phyloP scores from a whole-genome alignment of 1,140 invertebrate species.

The Drosophila grimshawi region DNA sequence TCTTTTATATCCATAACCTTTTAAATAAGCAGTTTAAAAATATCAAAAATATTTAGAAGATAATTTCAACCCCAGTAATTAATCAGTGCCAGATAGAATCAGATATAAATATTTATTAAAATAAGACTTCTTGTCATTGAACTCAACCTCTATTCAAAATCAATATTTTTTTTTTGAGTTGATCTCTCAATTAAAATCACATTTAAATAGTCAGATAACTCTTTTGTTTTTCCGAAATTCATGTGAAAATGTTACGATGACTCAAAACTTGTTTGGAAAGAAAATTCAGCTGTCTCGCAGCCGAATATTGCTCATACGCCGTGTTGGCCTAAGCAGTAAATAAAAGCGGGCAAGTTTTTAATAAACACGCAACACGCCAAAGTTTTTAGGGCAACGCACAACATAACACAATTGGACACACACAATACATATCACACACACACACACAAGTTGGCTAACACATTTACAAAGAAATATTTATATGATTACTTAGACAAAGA shows the following conservation, averaged over 20 bases:
- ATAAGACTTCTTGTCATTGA: too few relatives aligned
- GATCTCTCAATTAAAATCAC: too few relatives aligned
- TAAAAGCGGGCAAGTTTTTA: constrained; percentile 73
- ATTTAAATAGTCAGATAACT: too few relatives aligned
- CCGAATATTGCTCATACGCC: constrained; percentile 40
- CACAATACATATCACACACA: constrained; percentile 35
- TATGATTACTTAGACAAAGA: constrained; percentile 69
- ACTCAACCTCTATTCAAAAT: too few relatives aligned
- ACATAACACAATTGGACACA: constrained; percentile 15
- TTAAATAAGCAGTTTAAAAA: too few relatives aligned
- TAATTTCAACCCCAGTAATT: too few relatives aligned
- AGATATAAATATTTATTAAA: too few relatives aligned
- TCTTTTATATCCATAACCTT: too few relatives aligned
- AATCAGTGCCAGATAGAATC: too few relatives aligned
- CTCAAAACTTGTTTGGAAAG: not conserved
- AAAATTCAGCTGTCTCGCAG: not conserved
- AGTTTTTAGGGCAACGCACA: constrained; percentile 34
- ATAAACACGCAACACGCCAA: constrained; percentile 72
- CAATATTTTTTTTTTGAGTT: too few relatives aligned
- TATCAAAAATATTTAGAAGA: too few relatives aligned
- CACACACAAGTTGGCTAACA: constrained; percentile 37
- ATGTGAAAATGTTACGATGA: not conserved
- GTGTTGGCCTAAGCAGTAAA: constrained; percentile 20
- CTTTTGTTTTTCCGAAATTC: not conserved
- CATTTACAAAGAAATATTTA: constrained; percentile 69